Base-by-base conservation (phyloP, 1,140 invertebrate genomes). In the Drosophila takahashii region DNA sequence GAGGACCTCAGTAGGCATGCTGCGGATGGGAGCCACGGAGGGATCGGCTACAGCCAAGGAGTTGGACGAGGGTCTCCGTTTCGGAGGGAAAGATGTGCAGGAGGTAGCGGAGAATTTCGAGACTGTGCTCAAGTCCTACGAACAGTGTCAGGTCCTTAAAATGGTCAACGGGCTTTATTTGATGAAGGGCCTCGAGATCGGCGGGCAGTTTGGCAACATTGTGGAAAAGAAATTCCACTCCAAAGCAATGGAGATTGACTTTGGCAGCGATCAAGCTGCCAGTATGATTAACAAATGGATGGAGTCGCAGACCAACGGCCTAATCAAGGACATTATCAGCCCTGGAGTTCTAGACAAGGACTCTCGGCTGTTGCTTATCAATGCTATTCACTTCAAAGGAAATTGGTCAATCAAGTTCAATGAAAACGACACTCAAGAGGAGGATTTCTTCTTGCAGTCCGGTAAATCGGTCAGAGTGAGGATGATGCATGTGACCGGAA, bases 351-450 rank as follows among this genome's bases (percentile, higher is more conserved):
- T 96, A 1, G 78, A 93, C 60, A 47, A 75, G 2, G 66, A 93
- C 22, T 94, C 94, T 77, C 93, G 92, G 60, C 67, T 97, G 7
- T 93, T 98, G 3, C 92, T 98, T 0, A 92, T 97, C 8, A 98
- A 97, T 93, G 96, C 96, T 8, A 93, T 98, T 52, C 96, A 97
- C 89, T 98, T 98, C 91, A 97, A 97, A 93, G 96, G 92, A 10
- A 52, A 62, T n/a, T 94, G 94, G 94, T 36, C 73, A 18, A n/a
- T 91, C 42, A 71, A 67, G 36, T 94, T 94, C 71, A 62, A 93
- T 27, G 27, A 58, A 26, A 48, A 65, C 6, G 22, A 69, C 4
- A 94, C 93, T 3, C 10, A 27, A 1, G 57, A 81, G 9, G 91
- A 84, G 37, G 32, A 76, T 44, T 94, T 94, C 75, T 85, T 89